Evolutionary conservation across 2,888 invertebrate genomes (phyloP), one percentile per base, ranked within the genome.

Genomic region (Kryphioiulus occultus): DNA sequence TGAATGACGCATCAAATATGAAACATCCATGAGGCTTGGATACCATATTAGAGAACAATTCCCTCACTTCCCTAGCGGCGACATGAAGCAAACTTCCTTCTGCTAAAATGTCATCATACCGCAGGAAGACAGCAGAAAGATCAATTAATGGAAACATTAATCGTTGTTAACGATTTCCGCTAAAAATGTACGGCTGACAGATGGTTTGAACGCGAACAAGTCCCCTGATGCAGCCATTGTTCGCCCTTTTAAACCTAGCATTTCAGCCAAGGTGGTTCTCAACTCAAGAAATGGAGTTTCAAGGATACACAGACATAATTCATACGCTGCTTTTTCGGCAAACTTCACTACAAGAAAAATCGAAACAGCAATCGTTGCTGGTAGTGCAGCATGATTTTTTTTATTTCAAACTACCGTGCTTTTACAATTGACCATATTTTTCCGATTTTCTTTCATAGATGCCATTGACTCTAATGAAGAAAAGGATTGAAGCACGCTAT

Each of bases 111-210:
- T 22, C 35, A n/a, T 22, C 22, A 7, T 26, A 10, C 26, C 22
- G 68, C 7, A 68, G 22, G 68, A 68, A 68, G 68, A 68, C 68
- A 22, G 68, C 22, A 68, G 22, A 26, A 22, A 26, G 22, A 68
- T 22, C 68, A 68, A 68, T 68, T 68, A 68, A 68, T 26, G 68
- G 68, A 68, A 68, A 68, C 68, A 26, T 68, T 68, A 68, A 68
- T 68, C 68, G 68, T 22, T 68, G 10, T 68, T 68, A 68, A 68
- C 68, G 68, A 68, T 68, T 68, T 68, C 68, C 68, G 68, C 68
- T 68, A n/a, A 68, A 68, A 68, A 68, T 68, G 68, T 68, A 10
- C 68, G 9, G 4, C 68, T 68, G 68, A 68, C 68, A 68, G 68
- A n/a, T 68, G 68, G 22, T 68, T 68, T 68, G 26, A 22, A 68